Evolutionary conservation across 2,797 vertebrate genomes (phyloP).

Genomic region (Denticeps clupeoides): DNA sequence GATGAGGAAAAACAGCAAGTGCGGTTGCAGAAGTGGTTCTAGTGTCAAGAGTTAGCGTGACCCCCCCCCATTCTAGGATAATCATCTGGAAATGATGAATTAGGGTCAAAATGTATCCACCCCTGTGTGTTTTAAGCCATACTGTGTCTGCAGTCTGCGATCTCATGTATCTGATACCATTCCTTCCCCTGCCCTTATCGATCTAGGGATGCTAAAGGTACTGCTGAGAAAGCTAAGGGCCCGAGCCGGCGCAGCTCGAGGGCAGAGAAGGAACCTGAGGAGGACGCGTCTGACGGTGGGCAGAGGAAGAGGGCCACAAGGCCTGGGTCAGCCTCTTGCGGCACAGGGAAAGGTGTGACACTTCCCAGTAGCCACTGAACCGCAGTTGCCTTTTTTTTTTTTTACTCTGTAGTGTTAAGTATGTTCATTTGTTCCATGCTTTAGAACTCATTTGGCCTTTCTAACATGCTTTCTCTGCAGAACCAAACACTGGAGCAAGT

Average conservation of each 20-base stretch:
- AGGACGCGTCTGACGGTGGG: constrained; percentile 75
- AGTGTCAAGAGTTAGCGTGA: neutral
- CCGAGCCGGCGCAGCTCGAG: constrained; percentile 87
- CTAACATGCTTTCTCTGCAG: no score
- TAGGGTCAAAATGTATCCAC: no score
- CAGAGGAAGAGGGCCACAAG: constrained; percentile 84
- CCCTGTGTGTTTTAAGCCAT: no score
- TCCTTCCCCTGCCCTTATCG: constrained; percentile 21
- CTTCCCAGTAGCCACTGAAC: no score
- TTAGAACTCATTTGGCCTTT: constrained; percentile 34
- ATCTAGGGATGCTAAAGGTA: constrained; percentile 69
- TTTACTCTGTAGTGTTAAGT: no score
- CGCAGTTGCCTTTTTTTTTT: no score
- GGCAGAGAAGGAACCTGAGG: constrained; percentile 78
- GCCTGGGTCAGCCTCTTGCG: constrained; percentile 64
- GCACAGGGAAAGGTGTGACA: constrained; percentile 50
- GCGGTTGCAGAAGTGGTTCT: constrained; percentile 17
- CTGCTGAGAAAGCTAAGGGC: constrained; percentile 84
- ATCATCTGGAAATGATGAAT: no score
- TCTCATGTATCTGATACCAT: constrained; percentile 15
- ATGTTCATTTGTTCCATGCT: neutral
- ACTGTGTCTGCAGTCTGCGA: no score
- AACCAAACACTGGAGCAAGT: constrained; percentile 79
- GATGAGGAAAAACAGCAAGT: constrained; percentile 68
- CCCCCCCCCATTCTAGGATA: no score